These are phyloP conservation scores for Cyprinodon brontotheroides DNA, from an alignment of 2,113 vertebrate species.

Conservation along the genomic window DNA sequence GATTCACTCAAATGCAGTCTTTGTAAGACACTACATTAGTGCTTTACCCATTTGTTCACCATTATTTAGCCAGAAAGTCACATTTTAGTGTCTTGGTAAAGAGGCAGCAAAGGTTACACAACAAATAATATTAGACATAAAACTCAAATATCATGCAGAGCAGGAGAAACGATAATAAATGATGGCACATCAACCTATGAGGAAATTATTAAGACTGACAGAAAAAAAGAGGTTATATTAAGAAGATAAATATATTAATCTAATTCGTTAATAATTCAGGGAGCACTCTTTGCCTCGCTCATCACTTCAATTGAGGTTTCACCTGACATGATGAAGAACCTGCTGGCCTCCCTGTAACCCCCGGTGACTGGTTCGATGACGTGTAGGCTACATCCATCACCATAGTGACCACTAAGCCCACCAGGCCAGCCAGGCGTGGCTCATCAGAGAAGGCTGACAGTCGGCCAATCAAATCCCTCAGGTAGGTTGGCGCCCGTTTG, in stretches of 20 bases:
- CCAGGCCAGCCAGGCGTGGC: slow-evolving; percentile 64
- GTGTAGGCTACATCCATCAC: slow-evolving; percentile 70
- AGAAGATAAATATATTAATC: background rate
- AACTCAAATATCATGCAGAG: too few relatives aligned
- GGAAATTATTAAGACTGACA: too few relatives aligned
- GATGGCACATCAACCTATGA: too few relatives aligned
- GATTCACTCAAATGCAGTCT: too few relatives aligned
- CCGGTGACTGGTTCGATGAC: slow-evolving; percentile 31
- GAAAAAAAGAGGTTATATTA: too few relatives aligned
- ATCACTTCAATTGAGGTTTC: background rate
- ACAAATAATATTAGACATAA: too few relatives aligned
- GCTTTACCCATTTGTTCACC: too few relatives aligned
- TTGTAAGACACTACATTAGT: too few relatives aligned
- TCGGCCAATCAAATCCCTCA: slow-evolving; percentile 71
- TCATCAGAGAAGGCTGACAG: slow-evolving; percentile 69
- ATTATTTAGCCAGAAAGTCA: too few relatives aligned
- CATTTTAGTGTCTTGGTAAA: too few relatives aligned
- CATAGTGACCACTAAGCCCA: slow-evolving; percentile 68
- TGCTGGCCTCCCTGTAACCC: slow-evolving; percentile 41
- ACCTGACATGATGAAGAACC: slow-evolving; percentile 61
- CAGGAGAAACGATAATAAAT: too few relatives aligned
- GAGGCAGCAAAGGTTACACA: too few relatives aligned
- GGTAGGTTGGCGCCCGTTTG: slow-evolving; percentile 61
- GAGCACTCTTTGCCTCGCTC: background rate
- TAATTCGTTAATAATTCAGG: background rate